Evolutionary conservation across 1,140 invertebrate genomes (phyloP).

Genomic region (Lineus longissimus): DNA sequence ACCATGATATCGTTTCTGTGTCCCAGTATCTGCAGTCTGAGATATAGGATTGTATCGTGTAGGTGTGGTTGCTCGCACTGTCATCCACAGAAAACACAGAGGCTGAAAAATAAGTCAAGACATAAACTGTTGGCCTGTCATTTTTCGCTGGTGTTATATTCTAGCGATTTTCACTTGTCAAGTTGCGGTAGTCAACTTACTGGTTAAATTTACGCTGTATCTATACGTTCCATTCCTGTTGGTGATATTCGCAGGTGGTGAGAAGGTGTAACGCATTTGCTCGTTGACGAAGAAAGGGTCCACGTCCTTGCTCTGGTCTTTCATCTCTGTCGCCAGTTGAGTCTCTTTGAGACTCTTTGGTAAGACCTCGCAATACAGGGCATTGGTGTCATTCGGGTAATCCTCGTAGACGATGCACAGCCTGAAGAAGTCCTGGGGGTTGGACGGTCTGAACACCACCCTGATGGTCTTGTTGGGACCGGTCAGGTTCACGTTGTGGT

Average conservation of each 20-base stretch:
- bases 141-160: no score
- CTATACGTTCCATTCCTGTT: constrained; percentile 44
- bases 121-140: no score
- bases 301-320: constrained; percentile 5
- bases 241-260: constrained; percentile 30
- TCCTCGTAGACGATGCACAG: constrained; percentile 39
- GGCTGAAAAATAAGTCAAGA: constrained; percentile 19
- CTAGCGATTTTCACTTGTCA: no score
- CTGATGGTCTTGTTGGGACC: constrained; percentile 40
- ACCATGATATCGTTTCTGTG: constrained; percentile 39
- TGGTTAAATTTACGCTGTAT: constrained; percentile 40
- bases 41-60: constrained; percentile 31
- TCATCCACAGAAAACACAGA: constrained; percentile 26
- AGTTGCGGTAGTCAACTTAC: constrained; percentile 23
- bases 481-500: constrained; percentile 41
- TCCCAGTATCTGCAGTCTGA: constrained; percentile 51
- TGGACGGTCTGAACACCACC: constrained; percentile 25
- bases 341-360: constrained; percentile 23
- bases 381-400: constrained; percentile 42
- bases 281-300: constrained; percentile 1
- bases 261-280: constrained; percentile 24
- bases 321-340: constrained; percentile 20
- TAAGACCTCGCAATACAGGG: constrained; percentile 32
- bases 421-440: constrained; percentile 18
- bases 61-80: constrained; percentile 32